Base-by-base conservation (phyloP, 2,113 vertebrate genomes). In the Chamaea fasciata region DNA sequence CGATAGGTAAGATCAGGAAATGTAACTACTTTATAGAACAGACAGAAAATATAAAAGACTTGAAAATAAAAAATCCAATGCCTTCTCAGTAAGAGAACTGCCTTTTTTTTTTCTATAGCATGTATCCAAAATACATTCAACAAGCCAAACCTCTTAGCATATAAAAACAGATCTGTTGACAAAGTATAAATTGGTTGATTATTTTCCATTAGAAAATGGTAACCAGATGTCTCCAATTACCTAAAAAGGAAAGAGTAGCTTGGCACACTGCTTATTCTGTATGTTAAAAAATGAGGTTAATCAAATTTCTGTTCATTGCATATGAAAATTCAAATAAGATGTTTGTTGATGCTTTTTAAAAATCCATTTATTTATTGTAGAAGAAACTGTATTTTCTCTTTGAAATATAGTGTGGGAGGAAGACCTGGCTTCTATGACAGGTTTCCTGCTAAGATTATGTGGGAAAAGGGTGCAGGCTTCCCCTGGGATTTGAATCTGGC, bases 81-180 rank as follows among this genome's bases (percentile, higher is more conserved):
- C 2, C 5, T 65, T n/a, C 9, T 57, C 9, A 13, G 17, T 46
- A 88, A 60, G 7, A 62, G 4, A 55, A 26, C 2, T 42, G 3
- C 5, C 5, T 73, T 44, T 3, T 0, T 0, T 37, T n/a, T 69
- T 35, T 53, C 19, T 41, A 8, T 24, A 18, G 0, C 20, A 8
- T 5, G 6, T n/a, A 52, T n/a, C 10, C 4, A 83, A 79, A 87
- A 79, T 13, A 42, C 9, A 69, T 59, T 59, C 11, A 76, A 28
- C 7, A 71, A 75, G 4, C 2, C 11, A 63, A 52, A 4, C 0
- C 4, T 39, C 26, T 47, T 28, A 52, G 8, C 3, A 79, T n/a
- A 55, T 73, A 33, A 55, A 87, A 71, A 30, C 24, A 68, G 10
- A 85, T 24, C 19, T 64, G 28, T 50, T 89, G 31, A 53, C 22